phyloP scores from a whole-genome alignment of 1,140 invertebrate species.

The Drosophila rufa region DNA sequence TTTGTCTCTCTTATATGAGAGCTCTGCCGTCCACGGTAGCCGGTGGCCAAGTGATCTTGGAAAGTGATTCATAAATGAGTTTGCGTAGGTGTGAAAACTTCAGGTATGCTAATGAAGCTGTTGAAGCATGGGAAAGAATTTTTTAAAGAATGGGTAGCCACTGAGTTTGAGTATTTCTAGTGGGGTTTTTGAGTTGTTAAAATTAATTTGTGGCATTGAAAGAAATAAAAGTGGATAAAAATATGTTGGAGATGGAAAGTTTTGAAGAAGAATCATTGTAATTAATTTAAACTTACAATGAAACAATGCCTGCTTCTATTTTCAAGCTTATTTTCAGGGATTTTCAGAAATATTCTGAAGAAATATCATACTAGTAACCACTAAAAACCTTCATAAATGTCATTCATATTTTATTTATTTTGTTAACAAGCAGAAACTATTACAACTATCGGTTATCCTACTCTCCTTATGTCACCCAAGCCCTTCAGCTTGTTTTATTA shows the following conservation, averaged over 20 bases:
- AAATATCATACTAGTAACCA: background rate
- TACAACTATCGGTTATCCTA: background rate
- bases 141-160: background rate
- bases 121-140: conserved; percentile 23
- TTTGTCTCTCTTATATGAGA: conserved; percentile 22
- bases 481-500: background rate
- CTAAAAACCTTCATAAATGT: background rate
- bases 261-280: too few species aligned
- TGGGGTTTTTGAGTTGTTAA: background rate
- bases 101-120: conserved; percentile 42
- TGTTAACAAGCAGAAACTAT: too few species aligned
- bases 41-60: conserved; percentile 5
- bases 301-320: background rate
- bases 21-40: conserved; percentile 18
- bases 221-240: background rate
- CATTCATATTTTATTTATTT: too few species aligned
- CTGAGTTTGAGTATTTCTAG: conserved; percentile 1
- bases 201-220: background rate
- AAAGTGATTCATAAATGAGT: conserved; percentile 31
- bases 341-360: background rate
- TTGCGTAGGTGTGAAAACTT: conserved; percentile 37
- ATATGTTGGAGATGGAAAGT: background rate
- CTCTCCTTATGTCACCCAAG: too few species aligned
- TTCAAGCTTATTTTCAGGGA: background rate
- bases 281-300: background rate